A percentile compares a stretch with the other conserved stretches of the same genome.
Evolutionary conservation across 2,113 vertebrate genomes (phyloP).

Genomic region (Sylvicapra grimmia): DNA sequence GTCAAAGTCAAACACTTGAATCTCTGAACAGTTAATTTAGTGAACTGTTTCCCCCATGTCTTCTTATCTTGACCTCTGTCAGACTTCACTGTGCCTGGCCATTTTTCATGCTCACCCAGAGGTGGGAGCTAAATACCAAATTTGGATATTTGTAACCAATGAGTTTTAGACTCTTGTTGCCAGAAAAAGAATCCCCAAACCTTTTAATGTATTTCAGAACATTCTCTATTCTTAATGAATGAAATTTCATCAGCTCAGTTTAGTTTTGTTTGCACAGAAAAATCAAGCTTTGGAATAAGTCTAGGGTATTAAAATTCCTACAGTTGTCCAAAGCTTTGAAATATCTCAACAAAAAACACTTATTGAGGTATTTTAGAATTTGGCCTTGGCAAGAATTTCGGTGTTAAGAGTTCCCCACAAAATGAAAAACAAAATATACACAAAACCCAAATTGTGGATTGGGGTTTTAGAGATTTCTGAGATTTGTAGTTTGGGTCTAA

Average conservation of each 20-base stretch:
- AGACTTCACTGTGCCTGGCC: not conserved
- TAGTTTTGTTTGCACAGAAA: slow-evolving; percentile 10
- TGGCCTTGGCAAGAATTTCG: not conserved
- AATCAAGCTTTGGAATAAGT: slow-evolving; percentile 12
- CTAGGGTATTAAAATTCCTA: not conserved
- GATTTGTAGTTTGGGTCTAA: not conserved
- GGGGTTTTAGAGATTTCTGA: not conserved
- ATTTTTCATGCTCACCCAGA: not conserved
- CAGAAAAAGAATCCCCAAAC: not conserved
- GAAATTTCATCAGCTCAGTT: not conserved
- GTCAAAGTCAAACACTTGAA: not conserved
- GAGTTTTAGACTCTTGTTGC: not conserved
- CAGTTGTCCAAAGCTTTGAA: slow-evolving; percentile 1
- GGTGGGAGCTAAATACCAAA: not conserved
- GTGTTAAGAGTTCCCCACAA: not conserved
- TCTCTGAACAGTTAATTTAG: not conserved
- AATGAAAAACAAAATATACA: not conserved
- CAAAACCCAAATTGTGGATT: not conserved
- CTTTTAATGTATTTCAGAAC: not conserved
- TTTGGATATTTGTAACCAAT: not conserved
- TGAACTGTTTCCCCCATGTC: not conserved
- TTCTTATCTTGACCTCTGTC: not conserved
- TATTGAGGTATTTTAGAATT: not conserved
- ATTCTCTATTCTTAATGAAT: not conserved
- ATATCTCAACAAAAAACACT: not conserved